Percentiles rank a stretch among this genome's conserved stretches.
Conservation (phyloP, 1,140 invertebrate genomes). For the Himalopsyche phryganea region DNA sequence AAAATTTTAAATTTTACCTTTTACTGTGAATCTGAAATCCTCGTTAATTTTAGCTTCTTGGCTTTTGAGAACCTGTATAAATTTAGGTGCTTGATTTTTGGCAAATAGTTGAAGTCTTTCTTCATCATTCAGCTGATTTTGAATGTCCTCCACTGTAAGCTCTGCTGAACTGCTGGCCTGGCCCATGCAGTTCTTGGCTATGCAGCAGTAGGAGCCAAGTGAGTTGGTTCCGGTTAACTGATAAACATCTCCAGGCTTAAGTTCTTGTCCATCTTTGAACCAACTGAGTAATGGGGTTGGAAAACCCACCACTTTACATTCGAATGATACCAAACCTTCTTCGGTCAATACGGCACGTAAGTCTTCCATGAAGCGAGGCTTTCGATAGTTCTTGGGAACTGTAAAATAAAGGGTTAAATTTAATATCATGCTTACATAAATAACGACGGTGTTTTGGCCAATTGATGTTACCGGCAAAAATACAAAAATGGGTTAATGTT, state of each 20-base stretch:
- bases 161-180: conserved; percentile 81
- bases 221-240: conserved; percentile 86
- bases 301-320: conserved; percentile 89
- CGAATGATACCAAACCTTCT: conserved; percentile 87
- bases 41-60: conserved; percentile 81
- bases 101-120: conserved; percentile 73
- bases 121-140: conserved; percentile 83
- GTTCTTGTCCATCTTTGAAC: conserved; percentile 88
- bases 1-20: too few relatives aligned
- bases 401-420: conserved; percentile 34
- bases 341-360: conserved; percentile 83
- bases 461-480: too few relatives aligned
- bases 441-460: too few relatives aligned
- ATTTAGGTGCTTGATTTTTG: conserved; percentile 77
- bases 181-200: conserved; percentile 89
- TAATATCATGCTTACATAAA: too few relatives aligned
- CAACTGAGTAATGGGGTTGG: conserved; percentile 80
- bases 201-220: conserved; percentile 85
- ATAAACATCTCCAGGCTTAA: conserved; percentile 89
- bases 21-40: conserved; percentile 73
- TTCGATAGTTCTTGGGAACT: conserved; percentile 87
- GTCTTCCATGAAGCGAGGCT: conserved; percentile 84
- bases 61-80: conserved; percentile 75
- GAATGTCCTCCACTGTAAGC: conserved; percentile 85
- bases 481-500: too few relatives aligned